Base-by-base conservation (phyloP, 2,797 vertebrate species). In the Telmatherina bonti region DNA sequence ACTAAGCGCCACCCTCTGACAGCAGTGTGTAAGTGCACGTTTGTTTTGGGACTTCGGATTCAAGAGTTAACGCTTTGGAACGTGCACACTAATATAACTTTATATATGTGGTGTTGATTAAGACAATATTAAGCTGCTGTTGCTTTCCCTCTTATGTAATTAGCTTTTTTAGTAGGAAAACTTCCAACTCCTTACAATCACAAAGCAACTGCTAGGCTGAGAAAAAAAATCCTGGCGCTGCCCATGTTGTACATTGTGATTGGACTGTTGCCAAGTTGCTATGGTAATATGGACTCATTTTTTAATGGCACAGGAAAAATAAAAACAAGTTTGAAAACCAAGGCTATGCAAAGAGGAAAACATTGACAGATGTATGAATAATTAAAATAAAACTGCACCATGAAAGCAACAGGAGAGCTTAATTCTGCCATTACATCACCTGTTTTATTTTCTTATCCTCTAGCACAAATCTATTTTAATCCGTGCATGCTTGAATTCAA, bases 231-330 rank as follows among this genome's bases (percentile, higher is more conserved):
- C 12, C 12, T 38, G 36, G 36, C 15, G 36, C 36, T 13, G 36
- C 36, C 12, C 36, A 38, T 66, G 26, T 36, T 51, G 54, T 59
- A 62, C 35, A 57, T 12, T 66, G 62, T n/a, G 43, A 18, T 3
- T 70, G 79, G 74, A 72, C 29, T 26, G 41, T 36, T 65, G 36
- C 75, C 74, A 79, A 4, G 57, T 76, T 84, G 47, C 62, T 58
- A 76, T 83, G 67, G 68, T 45, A 53, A 74, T 60, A 72, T 74
- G 57, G 64, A 43, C 54, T 18, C n/a, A 67, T 66, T 64, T 51
- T 47, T 78, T 73, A 72, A 60, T 54, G 56, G 70, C 62, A 35
- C 7, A 24, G 71, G 45, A 2, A 49, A 35, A 73, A 55, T 33
- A 31, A 20, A 70, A 61, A 65, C 27, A 33, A 38, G 29, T 54